Evolutionary conservation across 2,797 vertebrate species (phyloP).

Genomic region (Enteromius radiatus): DNA sequence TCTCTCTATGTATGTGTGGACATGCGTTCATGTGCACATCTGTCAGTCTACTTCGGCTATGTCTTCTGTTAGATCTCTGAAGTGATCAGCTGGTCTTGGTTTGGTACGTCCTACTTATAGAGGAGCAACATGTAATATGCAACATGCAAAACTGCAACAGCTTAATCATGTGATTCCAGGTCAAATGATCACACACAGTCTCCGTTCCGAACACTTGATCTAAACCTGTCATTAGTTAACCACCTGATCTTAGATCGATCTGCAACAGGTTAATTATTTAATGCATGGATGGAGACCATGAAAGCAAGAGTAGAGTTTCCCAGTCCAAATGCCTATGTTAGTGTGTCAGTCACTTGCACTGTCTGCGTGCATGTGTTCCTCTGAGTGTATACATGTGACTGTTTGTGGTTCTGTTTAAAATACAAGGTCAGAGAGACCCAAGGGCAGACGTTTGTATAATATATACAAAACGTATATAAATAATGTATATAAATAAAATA

Average conservation of each 20-base stretch:
- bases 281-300: conserved; percentile 47
- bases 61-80: neutral
- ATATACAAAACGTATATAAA: neutral
- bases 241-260: conserved; percentile 44
- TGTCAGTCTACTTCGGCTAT: conserved; percentile 30
- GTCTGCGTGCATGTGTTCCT: neutral
- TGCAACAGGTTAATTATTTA: conserved; percentile 47
- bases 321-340: conserved; percentile 22
- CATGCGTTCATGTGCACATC: conserved; percentile 35
- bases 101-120: conserved; percentile 15
- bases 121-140: conserved; percentile 3
- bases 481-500: neutral
- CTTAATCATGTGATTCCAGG: conserved; percentile 12
- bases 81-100: conserved; percentile 16
- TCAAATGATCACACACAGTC: conserved; percentile 33
- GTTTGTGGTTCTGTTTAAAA: neutral
- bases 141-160: conserved; percentile 20
- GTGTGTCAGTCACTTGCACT: conserved; percentile 35
- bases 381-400: neutral
- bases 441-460: neutral
- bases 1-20: conserved; percentile 3
- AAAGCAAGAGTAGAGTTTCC: conserved; percentile 53
- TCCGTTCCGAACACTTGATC: conserved; percentile 39
- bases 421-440: neutral
- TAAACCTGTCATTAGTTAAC: conserved; percentile 52